Base-by-base conservation (phyloP, 1,140 invertebrate species). In the Tetramorium alpestre region DNA sequence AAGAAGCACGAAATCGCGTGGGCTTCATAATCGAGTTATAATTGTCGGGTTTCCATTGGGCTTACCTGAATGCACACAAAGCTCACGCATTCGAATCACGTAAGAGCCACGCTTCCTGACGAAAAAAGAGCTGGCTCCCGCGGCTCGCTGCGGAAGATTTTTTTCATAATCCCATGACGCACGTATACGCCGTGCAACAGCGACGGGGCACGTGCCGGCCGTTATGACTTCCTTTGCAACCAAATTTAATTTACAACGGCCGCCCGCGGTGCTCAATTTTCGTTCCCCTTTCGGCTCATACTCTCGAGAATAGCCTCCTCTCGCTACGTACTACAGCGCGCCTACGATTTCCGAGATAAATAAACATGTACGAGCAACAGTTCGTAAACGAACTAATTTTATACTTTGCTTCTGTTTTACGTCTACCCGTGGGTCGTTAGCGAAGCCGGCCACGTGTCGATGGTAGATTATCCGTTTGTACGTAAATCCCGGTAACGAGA, bases 231-330 rank as follows among this genome's bases (percentile, higher is more conserved):
- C 88, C 90, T 92, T 88, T 75, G 73, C 89, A 88, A 88, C 85
- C 81, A 87, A 91, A 93, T 92, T 93, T 92, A 89, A 93, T 93
- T 93, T 93, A 91, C 89, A 92, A 88, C 84, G 87, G 62, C 88
- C 92, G 76, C 91, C 85, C 88, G 85, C 51, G 80, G 80, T 84
- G 82, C 85, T 89, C 88, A 90, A 89, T 88, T 91, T 89, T 91
- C 88, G 28, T 73, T 86, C 86, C 62, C 60, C 82, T 33, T 54
- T 44, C 18, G 18, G 70, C 70, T 54, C 69, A 60, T 73, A 28
- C 72, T 90, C 80, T 58, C 69, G 51, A 54, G 70, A 89, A 81
- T 70, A 54, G 60, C 51, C 73, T 72, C 60, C 73, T 69, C 70
- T 89, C 64, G 54, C 73, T 65, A 18, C 58, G 51, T 72, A 28